Evolutionary conservation across 1,140 invertebrate species (phyloP).

Genomic region (Achroia grisella): DNA sequence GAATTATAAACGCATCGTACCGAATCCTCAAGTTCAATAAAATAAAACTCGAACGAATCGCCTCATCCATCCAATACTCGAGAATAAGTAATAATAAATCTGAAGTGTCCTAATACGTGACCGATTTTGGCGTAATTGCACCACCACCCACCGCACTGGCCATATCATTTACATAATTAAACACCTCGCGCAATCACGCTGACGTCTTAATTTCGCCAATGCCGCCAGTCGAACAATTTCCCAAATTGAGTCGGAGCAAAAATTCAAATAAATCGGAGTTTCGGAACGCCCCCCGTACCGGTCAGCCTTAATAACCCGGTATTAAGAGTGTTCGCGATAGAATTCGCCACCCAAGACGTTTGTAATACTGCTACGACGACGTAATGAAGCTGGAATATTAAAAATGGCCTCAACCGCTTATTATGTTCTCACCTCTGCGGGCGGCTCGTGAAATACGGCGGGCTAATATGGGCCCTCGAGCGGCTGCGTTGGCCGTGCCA

Average conservation of each 20-base stretch:
- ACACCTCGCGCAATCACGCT: constrained; percentile 66
- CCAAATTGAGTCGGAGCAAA: constrained; percentile 70
- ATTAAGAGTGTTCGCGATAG: constrained; percentile 70
- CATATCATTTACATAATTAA: constrained; percentile 72
- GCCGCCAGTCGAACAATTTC: constrained; percentile 67
- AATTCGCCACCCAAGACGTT: constrained; percentile 72
- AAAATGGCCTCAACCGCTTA: constrained; percentile 69
- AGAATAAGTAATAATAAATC: constrained; percentile 31
- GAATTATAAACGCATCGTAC: too few species aligned
- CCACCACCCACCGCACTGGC: constrained; percentile 57
- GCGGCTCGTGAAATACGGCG: constrained; percentile 61
- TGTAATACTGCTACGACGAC: constrained; percentile 70
- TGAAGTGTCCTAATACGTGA: constrained; percentile 51
- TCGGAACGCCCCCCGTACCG: constrained; percentile 43
- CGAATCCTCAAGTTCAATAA: too few species aligned
- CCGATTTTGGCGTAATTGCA: constrained; percentile 48
- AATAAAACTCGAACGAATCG: too few species aligned
- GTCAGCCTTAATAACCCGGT: constrained; percentile 55
- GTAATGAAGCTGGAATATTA: constrained; percentile 72
- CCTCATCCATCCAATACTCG: too few species aligned
- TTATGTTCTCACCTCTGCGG: constrained; percentile 70
- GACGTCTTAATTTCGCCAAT: constrained; percentile 71
- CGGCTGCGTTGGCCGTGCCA: constrained; percentile 19
- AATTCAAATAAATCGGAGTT: constrained; percentile 70
- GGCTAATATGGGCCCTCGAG: constrained; percentile 55